Evolutionary conservation across 1,140 invertebrate genomes (phyloP), one percentile per base, ranked within the genome.

Genomic region (Achroia grisella): DNA sequence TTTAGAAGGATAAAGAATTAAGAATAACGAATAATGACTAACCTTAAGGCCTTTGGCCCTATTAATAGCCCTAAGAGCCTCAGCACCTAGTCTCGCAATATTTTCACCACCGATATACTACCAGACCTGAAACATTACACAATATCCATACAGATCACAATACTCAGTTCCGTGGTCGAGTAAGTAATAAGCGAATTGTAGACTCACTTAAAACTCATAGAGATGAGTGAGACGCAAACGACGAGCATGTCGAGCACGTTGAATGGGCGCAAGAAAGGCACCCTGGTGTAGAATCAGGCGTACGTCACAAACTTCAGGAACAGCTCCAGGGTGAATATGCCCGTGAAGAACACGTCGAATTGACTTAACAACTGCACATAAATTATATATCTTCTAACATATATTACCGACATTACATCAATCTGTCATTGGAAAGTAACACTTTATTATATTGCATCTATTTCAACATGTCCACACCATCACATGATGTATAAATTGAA

Each of bases 41-140:
- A 98, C 97, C 95, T 99, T 99, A 55, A 99, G 89, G 81, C 98
- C 98, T 90, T 99, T 99, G 68, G 98, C 98, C 85, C 98, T 91
- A 88, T 99, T 99, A 85, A 99, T 99, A 49, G 98, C 98, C 86
- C 98, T 92, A 32, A 99, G 90, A 57, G 98, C 84, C 98, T 92
- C 62, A 99, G 89, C 40, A 99, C 98, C 72, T 98, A 92, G 54
- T 99, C 98, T 88, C 98, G 91, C 71, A 99, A 93, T 89, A 99
- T 99, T 90, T 99, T 99, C 67, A 99, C 97, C 52, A 98, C 96
- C 39, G 97, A 98, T 87, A 99, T 97, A 66, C 96, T 96, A 76
- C 95, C 95, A 83, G 93, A 93, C 81, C 96, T 98, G 86, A 44
- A 90, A 75, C 15, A 12, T n/a, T n/a, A n/a, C n/a, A n/a, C n/a